Base-by-base conservation (phyloP, 2,888 invertebrate species). In the Macaria liturata region DNA sequence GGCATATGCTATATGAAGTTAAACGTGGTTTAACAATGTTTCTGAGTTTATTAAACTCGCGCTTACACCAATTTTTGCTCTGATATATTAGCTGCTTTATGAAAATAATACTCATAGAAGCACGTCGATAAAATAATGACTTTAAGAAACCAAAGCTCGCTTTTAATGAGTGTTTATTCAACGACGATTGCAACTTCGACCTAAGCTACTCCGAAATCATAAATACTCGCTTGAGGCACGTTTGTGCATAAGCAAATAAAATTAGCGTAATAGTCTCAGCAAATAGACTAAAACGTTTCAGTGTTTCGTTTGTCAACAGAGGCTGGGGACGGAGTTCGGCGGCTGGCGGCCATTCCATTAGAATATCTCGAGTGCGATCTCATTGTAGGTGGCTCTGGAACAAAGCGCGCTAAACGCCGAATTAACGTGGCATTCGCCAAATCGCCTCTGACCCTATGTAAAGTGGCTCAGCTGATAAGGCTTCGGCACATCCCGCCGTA, bases 341-440 rank as follows among this genome's bases (percentile, higher is more conserved):
- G 67, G 75, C 73, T 72, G 76, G 69, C 68, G 68, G 76, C 73
- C 74, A 69, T 84, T 80, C 71, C 72, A 85, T 88, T 87, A 81
- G 83, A 87, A 88, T 88, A 88, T 88, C 86, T 81, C 54, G 65
- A 71, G 71, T 70, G 75, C 75, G 76, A 88, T 86, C 83, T 84
- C 81, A 79, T 81, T 78, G 71, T 67, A 75, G 69, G 69, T 69
- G 47, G 47, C 40, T 65, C 61, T 71, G 65, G 74, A 80, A 85
- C 83, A 86, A 85, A 81, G 84, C 76, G 78, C 77, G 76, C 78
- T 86, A 84, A 88, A 84, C 79, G 81, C 71, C 76, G 75, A 84
- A 87, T 87, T 86, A 86, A 83, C 83, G 82, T 81, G 72, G 77
- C 78, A 73, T 84, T 83, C 72, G 75, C 80, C 76, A 81, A 88